A percentile compares a stretch with the other conserved stretches of the same genome.
Conservation (phyloP, 2,113 vertebrate genomes). For the Semnornis frantzii region DNA sequence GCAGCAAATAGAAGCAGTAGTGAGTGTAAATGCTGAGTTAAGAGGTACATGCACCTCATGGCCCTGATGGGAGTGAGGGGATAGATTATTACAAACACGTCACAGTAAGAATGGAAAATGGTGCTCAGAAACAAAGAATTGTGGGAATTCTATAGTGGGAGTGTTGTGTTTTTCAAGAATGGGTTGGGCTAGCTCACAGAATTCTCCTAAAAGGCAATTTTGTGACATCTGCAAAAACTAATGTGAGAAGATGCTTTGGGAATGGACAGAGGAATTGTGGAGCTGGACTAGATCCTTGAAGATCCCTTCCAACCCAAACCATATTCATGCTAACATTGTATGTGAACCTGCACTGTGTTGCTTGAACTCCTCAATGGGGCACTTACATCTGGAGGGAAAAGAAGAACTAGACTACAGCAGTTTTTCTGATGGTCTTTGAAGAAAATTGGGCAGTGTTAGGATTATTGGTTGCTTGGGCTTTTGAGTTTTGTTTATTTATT, state of each 20-base stretch:
- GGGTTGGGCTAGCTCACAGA: neutral
- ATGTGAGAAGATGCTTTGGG: neutral
- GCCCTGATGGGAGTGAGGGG: neutral
- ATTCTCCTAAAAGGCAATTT: neutral
- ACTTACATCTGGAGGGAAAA: neutral
- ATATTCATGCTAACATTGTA: neutral
- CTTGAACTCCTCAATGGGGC: neutral
- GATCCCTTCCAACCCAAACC: neutral
- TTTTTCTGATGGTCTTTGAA: neutral
- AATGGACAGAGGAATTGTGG: neutral
- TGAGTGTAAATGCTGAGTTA: neutral
- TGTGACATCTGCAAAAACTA: neutral
- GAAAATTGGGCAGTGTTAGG: neutral
- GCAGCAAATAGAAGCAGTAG: neutral
- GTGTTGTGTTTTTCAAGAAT: neutral
- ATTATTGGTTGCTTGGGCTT: neutral
- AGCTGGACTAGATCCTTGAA: neutral
- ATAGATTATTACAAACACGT: neutral
- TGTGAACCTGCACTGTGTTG: neutral
- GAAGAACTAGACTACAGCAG: neutral
- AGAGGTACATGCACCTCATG: neutral
- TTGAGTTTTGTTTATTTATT: neutral
- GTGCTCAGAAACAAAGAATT: neutral
- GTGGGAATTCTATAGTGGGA: neutral
- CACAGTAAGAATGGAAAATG: neutral